Base-by-base conservation (phyloP, 2,113 vertebrate genomes). In the Anas platyrhynchos region DNA sequence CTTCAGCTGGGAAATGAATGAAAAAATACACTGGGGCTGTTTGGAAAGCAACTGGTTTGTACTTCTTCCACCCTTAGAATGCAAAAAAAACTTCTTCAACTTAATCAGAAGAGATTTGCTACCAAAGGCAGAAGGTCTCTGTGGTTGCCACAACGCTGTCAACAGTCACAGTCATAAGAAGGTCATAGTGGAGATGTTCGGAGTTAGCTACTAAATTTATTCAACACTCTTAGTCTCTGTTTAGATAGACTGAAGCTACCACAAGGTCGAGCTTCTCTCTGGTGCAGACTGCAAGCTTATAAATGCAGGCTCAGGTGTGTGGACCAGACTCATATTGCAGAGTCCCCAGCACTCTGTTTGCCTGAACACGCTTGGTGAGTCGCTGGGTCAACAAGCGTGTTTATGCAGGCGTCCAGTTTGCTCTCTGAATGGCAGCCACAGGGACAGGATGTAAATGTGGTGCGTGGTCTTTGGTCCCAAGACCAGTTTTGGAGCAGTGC, bases 261-360 rank as follows among this genome's bases (percentile, higher is more conserved):
- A 9, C 86, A 97, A 94, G 88, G 86, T 86, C 18, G 0, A 88
- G 74, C 75, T 88, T 94, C 16, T 56, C 43, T 34, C 2, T 62
- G 36, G n/a, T 71, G 6, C 59, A 81, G 50, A 71, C 41, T 75
- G 11, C 38, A 83, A 72, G 59, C 68, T 93, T 92, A 92, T 52
- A 78, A 93, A 93, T 91, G 80, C 91, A 93, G 88, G 76, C 80
- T 78, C 65, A 79, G 55, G 32, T 93, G 72, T 95, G 72, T 96
- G 86, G 83, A 86, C 34, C 65, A 81, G 88, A 44, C 31, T 59
- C 22, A 9, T 55, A 66, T 74, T 92, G 80, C 55, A 63, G 86
- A 94, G 43, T 84, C 11, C 26, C 43, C 68, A 92, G 73, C 9
- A 36, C n/a, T 81, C 41, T 75, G 43, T 83, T 93, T 97, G 83